Base-by-base conservation (phyloP, 2,888 invertebrate species). In the Drosophila eohydei region DNA sequence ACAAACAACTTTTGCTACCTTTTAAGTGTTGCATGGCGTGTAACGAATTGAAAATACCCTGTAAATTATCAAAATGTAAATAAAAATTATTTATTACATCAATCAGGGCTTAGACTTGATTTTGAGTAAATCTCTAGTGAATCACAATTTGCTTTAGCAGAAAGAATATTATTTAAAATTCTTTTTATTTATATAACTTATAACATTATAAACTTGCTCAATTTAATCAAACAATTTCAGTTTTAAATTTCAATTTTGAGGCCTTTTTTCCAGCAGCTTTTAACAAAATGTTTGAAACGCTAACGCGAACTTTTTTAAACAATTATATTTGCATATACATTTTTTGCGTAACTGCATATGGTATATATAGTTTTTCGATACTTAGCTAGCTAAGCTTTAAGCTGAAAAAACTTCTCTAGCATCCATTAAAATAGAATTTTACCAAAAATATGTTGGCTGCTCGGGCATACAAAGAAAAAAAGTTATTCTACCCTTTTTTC, bases 401-500 rank as follows among this genome's bases (percentile, higher is more conserved):
- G 58, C 57, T 62, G 14, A 43, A 26, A 46, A 41, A 52, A 62
- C 43, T 59, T 73, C 9, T 54, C 14, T 56, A 40, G 46, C 59
- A 59, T 48, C 56, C 48, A 79, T 74, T 62, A 74, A 69, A 79
- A 69, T 32, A 52, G 51, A 79, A 64, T 69, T 61, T 51, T 43
- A 26, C 56, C 32, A 50, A 57, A 73, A 66, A 74, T 71, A 61
- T 62, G 65, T 60, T 72, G 21, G 54, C 38, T 26, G 62, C 11
- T 16, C 16, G 21, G 40, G 48, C 30, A 16, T 4, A 51, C 26
- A 26, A 41, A 30, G 9, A 6, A 52, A 78, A 52, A 71, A 74
- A 74, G 65, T 70, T 77, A 54, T 70, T 69, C 41, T 63, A 70
- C 46, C 65, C 65, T 60, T 62, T 75, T 61, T 70, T 71, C 16